Percentiles rank a stretch among this genome's conserved stretches.
These are phyloP conservation scores for silkworm (Bombyx mori) DNA, from an alignment of 1,140 invertebrate species.

Conservation along the genomic window ASM3026992v2 NC_085132.1:6108501-6109000, in stretches of 20 bases:
- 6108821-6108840: slow-evolving; percentile 57
- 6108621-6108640: slow-evolving; percentile 81
- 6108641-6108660: slow-evolving; percentile 74
- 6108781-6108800: slow-evolving; percentile 52
- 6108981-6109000: slow-evolving; percentile 13
- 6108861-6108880: slow-evolving; percentile 32
- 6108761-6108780: slow-evolving; percentile 41
- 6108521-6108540: slow-evolving; percentile 85
- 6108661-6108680: slow-evolving; percentile 66
- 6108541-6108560: slow-evolving; percentile 85
- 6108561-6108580: slow-evolving; percentile 82
- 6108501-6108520: slow-evolving; percentile 85
- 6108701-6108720: slow-evolving; percentile 66
- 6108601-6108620: slow-evolving; percentile 81
- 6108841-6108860: slow-evolving; percentile 40
- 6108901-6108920: slow-evolving; percentile 12
- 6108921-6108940: slow-evolving; percentile 6
- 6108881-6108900: slow-evolving; percentile 28
- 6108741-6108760: slow-evolving; percentile 56
- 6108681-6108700: slow-evolving; percentile 53
- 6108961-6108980: slow-evolving; percentile 31
- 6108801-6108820: slow-evolving; percentile 72
- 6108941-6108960: slow-evolving; percentile 6
- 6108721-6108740: slow-evolving; percentile 56
- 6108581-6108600: slow-evolving; percentile 81